Conservation (phyloP, 2,113 vertebrate genomes). For the Syngnathus typhle region DNA sequence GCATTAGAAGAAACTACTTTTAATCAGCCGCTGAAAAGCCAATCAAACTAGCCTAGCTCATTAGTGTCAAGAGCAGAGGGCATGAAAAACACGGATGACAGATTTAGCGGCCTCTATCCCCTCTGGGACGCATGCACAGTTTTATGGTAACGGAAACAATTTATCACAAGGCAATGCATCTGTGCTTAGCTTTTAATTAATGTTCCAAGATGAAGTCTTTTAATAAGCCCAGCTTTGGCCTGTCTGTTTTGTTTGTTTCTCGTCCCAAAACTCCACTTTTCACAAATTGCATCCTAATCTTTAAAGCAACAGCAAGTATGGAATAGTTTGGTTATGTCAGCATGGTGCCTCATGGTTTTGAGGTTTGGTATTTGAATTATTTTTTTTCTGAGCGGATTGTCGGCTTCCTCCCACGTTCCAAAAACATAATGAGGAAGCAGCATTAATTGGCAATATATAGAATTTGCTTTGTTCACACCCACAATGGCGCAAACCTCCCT, state of each 20-base stretch:
- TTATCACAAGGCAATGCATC: constrained; percentile 60
- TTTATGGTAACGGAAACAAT: constrained; percentile 65
- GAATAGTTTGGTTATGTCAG: not conserved
- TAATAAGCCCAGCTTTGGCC: constrained; percentile 37
- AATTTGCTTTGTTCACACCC: too few relatives aligned
- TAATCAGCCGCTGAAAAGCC: constrained; percentile 60
- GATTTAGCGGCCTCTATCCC: constrained; percentile 56
- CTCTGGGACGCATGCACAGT: constrained; percentile 44
- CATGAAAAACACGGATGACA: constrained; percentile 59
- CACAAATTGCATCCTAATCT: not conserved
- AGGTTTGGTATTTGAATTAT: too few relatives aligned
- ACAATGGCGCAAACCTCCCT: too few relatives aligned
- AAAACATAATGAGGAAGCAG: too few relatives aligned
- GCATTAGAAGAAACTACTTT: constrained; percentile 52
- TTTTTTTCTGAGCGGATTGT: too few relatives aligned
- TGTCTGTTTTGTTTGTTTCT: constrained; percentile 23
- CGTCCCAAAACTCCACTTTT: constrained; percentile 10
- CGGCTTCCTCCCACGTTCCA: too few relatives aligned
- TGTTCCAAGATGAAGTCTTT: constrained; percentile 26
- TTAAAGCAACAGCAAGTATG: not conserved
- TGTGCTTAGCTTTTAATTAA: constrained; percentile 66
- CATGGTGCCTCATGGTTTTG: not conserved
- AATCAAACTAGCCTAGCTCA: constrained; percentile 51
- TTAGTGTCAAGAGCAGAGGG: constrained; percentile 57
- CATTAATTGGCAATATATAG: too few relatives aligned